Base-by-base conservation (phyloP, 1,140 invertebrate genomes). In the Drosophila pandora region DNA sequence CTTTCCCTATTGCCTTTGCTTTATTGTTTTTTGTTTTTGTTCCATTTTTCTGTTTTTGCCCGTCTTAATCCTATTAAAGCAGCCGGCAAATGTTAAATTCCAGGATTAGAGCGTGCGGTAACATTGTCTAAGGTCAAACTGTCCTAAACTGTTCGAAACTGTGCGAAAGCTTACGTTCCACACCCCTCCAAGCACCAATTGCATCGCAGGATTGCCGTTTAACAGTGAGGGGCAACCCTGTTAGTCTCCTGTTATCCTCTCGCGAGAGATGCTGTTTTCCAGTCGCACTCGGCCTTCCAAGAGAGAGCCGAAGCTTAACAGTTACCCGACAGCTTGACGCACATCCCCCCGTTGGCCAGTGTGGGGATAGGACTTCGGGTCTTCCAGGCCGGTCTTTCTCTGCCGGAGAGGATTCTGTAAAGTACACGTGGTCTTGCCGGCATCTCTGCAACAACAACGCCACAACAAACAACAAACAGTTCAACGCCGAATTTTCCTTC, bases 91-190 rank as follows among this genome's bases (percentile, higher is more conserved):
- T 67, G 63, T 67, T 67, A 67, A 64, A 52, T 67, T 69, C 65
- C 67, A 69, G 64, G 67, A 67, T 68, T 68, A 67, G 41, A 32
- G 41, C 47, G 23, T 57, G 67, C 67, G 69, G 25, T 57, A 69
- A 69, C 67, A 69, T 69, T 69, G 64, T 8, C 32, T 69, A 69
- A 69, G 67, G 67, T 69, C 67, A 69, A 69, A 69, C 52, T 69
- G 67, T 69, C 0, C 25, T 4, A 69, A 5, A 1, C 25, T 28
- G 25, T 28, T 28, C 25, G 25, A 69, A 69, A 69, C 52, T 69
- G 67, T 57, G 0, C 25, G 9, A 69, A 8, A 69, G 67, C 63
- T 69, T 69, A n/a, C 25, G 25, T 6, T 69, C 67, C 64, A 69
- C 10, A 12, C 0, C 0, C 17, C 21, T 22, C 25, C 0, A 32